Base-by-base conservation (phyloP, 2,113 vertebrate species). In the Dicaeum eximium region DNA sequence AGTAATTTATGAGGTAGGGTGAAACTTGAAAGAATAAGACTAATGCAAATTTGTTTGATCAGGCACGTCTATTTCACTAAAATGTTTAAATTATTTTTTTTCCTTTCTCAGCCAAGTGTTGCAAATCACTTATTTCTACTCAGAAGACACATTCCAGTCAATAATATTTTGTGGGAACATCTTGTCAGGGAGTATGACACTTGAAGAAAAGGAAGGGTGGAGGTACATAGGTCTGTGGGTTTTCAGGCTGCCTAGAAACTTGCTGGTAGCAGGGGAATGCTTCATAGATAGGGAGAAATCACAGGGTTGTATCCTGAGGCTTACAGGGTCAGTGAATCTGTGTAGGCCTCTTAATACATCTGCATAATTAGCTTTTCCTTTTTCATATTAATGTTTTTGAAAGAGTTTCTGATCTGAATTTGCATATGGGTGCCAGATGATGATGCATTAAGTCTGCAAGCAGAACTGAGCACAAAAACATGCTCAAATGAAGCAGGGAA, bases 401-500 rank as follows among this genome's bases (percentile, higher is more conserved):
- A 86, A 80, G 24, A 31, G 40, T 71, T 91, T 82, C 51, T 86
- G 33, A 23, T 86, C 54, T 89, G 12, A 83, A 33, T 86, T 92
- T 92, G 73, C 65, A 48, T 81, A 25, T 30, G 48, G 87, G 67
- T 92, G 67, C 30, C 60, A 83, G 83, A 88, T 44, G 79, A 93
- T 77, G 57, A 64, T 53, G n/a, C 2, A 1, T 67, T 71, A 73
- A 88, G 16, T 45, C 69, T 86, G 62, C 64, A 91, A 78, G 51
- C 60, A 53, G 80, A 96, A 78, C 18, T 33, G 62, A 90, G 57
- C 50, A 54, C 47, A 81, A 66, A 90, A 75, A n/a, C 18, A 64
- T 35, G 73, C 65, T 86, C 38, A 92, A 88, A 54, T 80, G 82
- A 93, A 96, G 62, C 86, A 71, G 13, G 51, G 47, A 93, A 95